Percentiles rank a stretch among this genome's conserved stretches.
These are phyloP conservation scores for Catostylus mosaicus DNA, from an alignment of 30 jellyfish, hydroid and myxozoan species.

Conservation along the genomic window DNA sequence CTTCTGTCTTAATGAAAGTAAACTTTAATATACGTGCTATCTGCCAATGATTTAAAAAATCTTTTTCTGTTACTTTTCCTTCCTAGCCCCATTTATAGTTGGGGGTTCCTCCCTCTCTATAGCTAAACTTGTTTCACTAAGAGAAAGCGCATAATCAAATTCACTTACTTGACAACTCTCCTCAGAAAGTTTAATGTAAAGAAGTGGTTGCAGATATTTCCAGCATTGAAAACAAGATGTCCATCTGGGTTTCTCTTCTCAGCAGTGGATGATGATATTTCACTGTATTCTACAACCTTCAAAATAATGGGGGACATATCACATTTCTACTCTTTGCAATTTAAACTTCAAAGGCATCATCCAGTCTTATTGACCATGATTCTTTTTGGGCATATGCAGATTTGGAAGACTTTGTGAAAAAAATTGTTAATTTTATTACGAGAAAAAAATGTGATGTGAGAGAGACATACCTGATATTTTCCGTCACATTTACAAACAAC, in stretches of 20 bases:
- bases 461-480: slow-evolving; percentile 91
- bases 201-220: slow-evolving; percentile 95
- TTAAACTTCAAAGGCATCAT: too few relatives aligned
- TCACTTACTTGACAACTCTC: slow-evolving; percentile 74
- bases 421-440: too few relatives aligned
- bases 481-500: slow-evolving; percentile 93
- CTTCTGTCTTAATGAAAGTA: too few relatives aligned
- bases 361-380: too few relatives aligned
- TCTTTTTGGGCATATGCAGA: too few relatives aligned
- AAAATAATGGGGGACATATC: too few relatives aligned
- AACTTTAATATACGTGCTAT: too few relatives aligned
- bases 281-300: slow-evolving; percentile 99
- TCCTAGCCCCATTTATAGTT: background rate
- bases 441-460: too few relatives aligned
- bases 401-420: too few relatives aligned
- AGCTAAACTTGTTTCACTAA: background rate
- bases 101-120: too few relatives aligned
- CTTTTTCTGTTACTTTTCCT: background rate
- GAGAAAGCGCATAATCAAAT: background rate
- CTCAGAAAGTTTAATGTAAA: slow-evolving; percentile 80
- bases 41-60: too few relatives aligned
- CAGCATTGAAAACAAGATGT: slow-evolving; percentile 82
- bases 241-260: slow-evolving; percentile 92
- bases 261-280: slow-evolving; percentile 88
- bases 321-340: too few relatives aligned